Evolutionary conservation across 1,140 invertebrate genomes (phyloP).

Genomic region (Drosophila littoralis): DNA sequence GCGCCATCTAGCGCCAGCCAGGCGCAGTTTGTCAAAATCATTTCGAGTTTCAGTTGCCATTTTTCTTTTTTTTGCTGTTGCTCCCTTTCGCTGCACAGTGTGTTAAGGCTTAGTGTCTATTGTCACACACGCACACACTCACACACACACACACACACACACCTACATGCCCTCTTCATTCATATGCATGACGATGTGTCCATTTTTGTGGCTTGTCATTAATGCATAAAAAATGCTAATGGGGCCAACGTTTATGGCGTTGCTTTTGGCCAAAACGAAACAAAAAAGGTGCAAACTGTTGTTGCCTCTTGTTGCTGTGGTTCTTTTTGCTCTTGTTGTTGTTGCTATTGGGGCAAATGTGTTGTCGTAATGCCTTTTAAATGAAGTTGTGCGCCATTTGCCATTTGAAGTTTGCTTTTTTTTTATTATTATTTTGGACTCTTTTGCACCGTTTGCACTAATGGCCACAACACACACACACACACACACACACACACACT

Average conservation of each 20-base stretch:
- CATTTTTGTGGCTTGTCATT: slow-evolving; percentile 82
- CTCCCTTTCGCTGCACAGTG: slow-evolving; percentile 43
- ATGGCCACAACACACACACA: slow-evolving; percentile 53
- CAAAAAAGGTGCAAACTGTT: slow-evolving; percentile 78
- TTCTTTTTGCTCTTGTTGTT: slow-evolving; percentile 25
- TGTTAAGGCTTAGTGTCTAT: slow-evolving; percentile 76
- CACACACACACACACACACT: slow-evolving; percentile 14
- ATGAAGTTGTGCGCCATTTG: slow-evolving; percentile 81
- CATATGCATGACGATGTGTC: slow-evolving; percentile 82
- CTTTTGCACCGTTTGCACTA: slow-evolving; percentile 67
- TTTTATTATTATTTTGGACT: slow-evolving; percentile 39
- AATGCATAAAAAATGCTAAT: slow-evolving; percentile 82
- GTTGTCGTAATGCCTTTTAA: slow-evolving; percentile 78
- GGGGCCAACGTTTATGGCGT: slow-evolving; percentile 74
- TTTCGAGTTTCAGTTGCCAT: slow-evolving; percentile 29
- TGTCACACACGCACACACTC: slow-evolving; percentile 42
- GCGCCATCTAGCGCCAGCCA: slow-evolving; percentile 67
- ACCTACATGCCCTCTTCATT: slow-evolving; percentile 54
- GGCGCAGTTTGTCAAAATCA: slow-evolving; percentile 78
- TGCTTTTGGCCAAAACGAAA: slow-evolving; percentile 53
- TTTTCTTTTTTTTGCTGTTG: slow-evolving; percentile 39
- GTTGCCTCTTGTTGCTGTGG: slow-evolving; percentile 34
- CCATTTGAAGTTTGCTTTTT: slow-evolving; percentile 67
- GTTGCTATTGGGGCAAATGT: slow-evolving; percentile 61
- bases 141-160: slow-evolving; percentile 19